Base-by-base conservation (phyloP, 2,888 invertebrate genomes). In the Spisula solida region DNA sequence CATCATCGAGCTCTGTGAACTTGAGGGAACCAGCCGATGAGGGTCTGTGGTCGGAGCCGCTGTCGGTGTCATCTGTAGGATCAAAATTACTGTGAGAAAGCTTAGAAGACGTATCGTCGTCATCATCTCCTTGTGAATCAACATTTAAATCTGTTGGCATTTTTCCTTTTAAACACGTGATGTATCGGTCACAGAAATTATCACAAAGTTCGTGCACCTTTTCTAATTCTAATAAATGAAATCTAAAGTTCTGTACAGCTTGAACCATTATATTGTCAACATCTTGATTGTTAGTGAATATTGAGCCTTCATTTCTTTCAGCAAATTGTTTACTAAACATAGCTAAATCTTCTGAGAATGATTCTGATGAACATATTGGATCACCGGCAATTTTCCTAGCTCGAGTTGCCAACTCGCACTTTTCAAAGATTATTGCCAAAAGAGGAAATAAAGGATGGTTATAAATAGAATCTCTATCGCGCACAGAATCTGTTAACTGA, bases 191-290 rank as follows among this genome's bases (percentile, higher is more conserved):
- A 90, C 93, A 93, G 80, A 93, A 93, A 81, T 91, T 93, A 89
- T 93, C 93, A 90, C 93, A 93, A 16, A 93, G 91, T 90, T 93
- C 93, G 85, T 93, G 93, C 87, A 93, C 93, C 87, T 93, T 93
- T 90, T 93, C 93, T 20, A 93, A 82, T 82, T 93, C 93, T 80
- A 93, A 81, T 66, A 93, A 88, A 87, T 93, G 93, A 90, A 91
- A 93, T 75, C 93, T 86, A 79, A 93, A 90, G 86, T 91, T 91
- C 86, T 93, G 93, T 41, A 91, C 91, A 55, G 91, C 91, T 86
- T 93, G 91, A 47, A 93, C 89, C 90, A 93, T 91, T 66, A 93
- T 85, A 86, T 85, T 88, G 88, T 93, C 93, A 25, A 90, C 29
- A 83, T 93, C 93, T 56, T 87, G 93, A 90, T 93, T 91, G 75